These are phyloP conservation scores for Cyprinella venusta DNA, from an alignment of 2,797 vertebrate species.

Conservation along the genomic window DNA sequence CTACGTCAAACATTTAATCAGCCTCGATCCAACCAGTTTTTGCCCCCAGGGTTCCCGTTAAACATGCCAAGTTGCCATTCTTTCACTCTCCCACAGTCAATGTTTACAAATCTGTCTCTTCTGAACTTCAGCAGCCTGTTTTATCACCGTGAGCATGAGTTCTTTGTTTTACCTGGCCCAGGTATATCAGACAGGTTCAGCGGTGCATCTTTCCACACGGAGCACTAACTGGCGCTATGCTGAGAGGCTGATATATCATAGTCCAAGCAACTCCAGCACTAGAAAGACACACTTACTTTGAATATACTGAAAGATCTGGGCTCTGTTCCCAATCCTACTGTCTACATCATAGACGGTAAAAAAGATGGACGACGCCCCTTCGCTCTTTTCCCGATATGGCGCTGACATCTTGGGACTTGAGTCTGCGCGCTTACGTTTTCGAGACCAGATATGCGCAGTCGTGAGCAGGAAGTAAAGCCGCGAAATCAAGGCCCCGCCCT, in stretches of 20 bases:
- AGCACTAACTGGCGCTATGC: neutral
- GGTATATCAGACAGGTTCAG: slow-evolving; percentile 16
- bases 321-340: neutral
- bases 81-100: slow-evolving; percentile 44
- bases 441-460: too few relatives aligned
- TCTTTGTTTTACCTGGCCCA: slow-evolving; percentile 34
- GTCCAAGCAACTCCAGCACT: neutral
- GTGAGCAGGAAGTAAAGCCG: too few relatives aligned
- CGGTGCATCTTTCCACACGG: neutral
- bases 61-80: slow-evolving; percentile 48
- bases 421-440: too few relatives aligned
- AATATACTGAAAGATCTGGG: neutral
- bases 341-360: neutral
- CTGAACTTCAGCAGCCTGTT: slow-evolving; percentile 27
- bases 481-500: too few relatives aligned
- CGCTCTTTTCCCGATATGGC: too few relatives aligned
- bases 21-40: slow-evolving; percentile 46
- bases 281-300: neutral
- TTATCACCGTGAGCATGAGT: slow-evolving; percentile 16
- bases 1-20: slow-evolving; percentile 46
- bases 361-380: too few relatives aligned
- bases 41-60: slow-evolving; percentile 19
- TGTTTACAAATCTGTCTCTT: slow-evolving; percentile 47
- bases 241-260: neutral
- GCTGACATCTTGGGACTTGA: too few relatives aligned